These are phyloP conservation scores for Choristoneura rosaceana DNA, from an alignment of 2,888 invertebrate species.

Conservation along the genomic window DNA sequence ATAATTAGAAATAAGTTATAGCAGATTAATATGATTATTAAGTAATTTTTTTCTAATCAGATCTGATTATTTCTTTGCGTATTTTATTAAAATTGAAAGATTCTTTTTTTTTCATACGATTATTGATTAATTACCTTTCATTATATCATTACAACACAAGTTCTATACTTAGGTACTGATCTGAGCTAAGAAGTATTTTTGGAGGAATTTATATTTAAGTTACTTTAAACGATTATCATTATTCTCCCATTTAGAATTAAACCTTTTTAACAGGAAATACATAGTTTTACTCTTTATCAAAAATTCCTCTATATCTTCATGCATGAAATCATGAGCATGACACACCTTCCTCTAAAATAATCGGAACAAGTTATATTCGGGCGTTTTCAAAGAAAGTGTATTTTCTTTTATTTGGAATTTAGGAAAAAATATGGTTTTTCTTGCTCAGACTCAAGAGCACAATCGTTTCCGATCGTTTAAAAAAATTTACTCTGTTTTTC, in stretches of 20 bases:
- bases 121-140: background rate
- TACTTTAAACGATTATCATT: conserved; percentile 26
- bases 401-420: too few species aligned
- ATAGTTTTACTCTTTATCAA: background rate
- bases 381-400: too few species aligned
- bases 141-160: background rate
- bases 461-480: too few species aligned
- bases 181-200: background rate
- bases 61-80: background rate
- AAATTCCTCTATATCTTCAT: too few species aligned
- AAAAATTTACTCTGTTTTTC: too few species aligned
- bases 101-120: background rate
- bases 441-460: too few species aligned
- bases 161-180: background rate
- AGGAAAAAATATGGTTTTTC: too few species aligned
- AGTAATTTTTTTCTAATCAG: background rate
- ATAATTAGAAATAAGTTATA: conserved; percentile 21
- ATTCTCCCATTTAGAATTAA: conserved; percentile 24
- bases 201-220: conserved; percentile 38
- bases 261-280: conserved; percentile 21
- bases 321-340: too few species aligned
- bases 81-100: background rate
- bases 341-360: too few species aligned
- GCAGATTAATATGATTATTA: conserved; percentile 7
- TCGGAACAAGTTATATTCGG: too few species aligned